Evolutionary conservation across 2,888 invertebrate species (phyloP).

Genomic region (Synanthedon myopaeformis): DNA sequence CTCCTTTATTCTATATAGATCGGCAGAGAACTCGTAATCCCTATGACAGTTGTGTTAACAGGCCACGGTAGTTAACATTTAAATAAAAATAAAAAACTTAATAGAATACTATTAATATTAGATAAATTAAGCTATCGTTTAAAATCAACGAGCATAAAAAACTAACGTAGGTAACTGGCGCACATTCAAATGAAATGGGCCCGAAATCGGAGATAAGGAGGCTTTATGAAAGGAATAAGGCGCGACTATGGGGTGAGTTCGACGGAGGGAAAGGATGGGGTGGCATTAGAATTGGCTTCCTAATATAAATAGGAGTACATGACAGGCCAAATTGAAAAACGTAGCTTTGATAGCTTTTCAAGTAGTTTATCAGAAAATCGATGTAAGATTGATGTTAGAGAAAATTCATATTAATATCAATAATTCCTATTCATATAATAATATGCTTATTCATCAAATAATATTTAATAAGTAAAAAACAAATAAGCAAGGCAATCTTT

Average conservation of each 20-base stretch:
- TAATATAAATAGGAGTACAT: conserved; percentile 18
- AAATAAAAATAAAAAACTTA: no score
- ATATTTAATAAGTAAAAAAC: no score
- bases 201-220: conserved; percentile 60
- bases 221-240: conserved; percentile 50
- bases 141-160: conserved; percentile 14
- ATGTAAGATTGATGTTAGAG: neutral
- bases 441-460: no score
- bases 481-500: no score
- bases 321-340: conserved; percentile 2
- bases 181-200: conserved; percentile 63
- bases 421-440: no score
- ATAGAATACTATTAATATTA: no score
- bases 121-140: no score
- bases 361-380: neutral
- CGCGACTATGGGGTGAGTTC: conserved; percentile 9
- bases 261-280: conserved; percentile 3
- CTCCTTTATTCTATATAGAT: no score
- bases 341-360: neutral
- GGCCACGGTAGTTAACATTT: no score
- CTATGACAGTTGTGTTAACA: no score
- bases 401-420: neutral
- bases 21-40: no score
- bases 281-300: conserved; percentile 21
- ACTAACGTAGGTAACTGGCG: conserved; percentile 34